Evolutionary conservation across 2,888 invertebrate genomes (phyloP).

Genomic region (Philaethria dido): DNA sequence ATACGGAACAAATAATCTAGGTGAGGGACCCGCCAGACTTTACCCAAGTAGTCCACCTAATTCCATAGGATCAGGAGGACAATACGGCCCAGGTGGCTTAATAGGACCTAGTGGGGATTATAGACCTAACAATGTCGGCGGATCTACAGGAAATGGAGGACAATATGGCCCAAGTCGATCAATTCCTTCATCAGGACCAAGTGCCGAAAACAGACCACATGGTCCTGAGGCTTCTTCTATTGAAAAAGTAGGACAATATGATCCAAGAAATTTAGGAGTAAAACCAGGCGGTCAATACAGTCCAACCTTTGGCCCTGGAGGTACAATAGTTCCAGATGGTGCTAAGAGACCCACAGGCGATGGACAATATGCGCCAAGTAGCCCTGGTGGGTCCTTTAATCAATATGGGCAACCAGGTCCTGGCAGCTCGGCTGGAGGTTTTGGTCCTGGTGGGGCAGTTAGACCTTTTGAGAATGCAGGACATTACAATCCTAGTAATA

Average conservation of each 20-base stretch:
- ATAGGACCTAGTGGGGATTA: background rate
- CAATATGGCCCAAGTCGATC: constrained; percentile 20
- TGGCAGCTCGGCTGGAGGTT: background rate
- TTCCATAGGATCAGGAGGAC: constrained; percentile 25
- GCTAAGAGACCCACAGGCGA: constrained; percentile 26
- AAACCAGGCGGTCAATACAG: background rate
- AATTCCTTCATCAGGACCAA: too few relatives aligned
- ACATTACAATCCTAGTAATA: background rate
- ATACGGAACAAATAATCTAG: constrained; percentile 30
- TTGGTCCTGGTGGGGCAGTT: background rate
- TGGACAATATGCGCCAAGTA: constrained; percentile 39
- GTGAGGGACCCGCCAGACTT: constrained; percentile 26
- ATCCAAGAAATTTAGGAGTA: constrained; percentile 19
- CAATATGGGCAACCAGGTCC: constrained; percentile 4
- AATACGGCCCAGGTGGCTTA: constrained; percentile 24
- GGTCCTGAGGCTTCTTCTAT: background rate
- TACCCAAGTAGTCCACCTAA: constrained; percentile 25
- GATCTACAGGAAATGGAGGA: constrained; percentile 36
- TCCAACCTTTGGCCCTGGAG: constrained; percentile 27
- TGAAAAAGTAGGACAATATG: constrained; percentile 9
- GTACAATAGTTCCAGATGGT: constrained; percentile 25
- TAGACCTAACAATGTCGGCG: constrained; percentile 17
- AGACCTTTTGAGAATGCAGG: constrained; percentile 2
- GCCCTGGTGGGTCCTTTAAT: constrained; percentile 23
- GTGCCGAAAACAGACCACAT: background rate